Evolutionary conservation across 1,140 invertebrate genomes (phyloP), one percentile per base, ranked within the genome.

Genomic region (Oncopodura yosiiana): DNA sequence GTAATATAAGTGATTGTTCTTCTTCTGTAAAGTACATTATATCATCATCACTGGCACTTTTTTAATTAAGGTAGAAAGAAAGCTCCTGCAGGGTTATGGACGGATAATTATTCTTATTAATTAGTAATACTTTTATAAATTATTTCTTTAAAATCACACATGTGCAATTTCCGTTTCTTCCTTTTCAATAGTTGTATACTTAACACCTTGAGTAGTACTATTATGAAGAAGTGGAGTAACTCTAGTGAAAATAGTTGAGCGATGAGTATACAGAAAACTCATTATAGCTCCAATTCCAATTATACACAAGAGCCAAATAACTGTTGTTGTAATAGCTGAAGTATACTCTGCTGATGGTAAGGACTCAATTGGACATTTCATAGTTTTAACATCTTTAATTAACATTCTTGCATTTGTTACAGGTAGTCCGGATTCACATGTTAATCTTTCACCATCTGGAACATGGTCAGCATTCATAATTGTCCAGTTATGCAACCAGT

Each of bases 111-210:
- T n/a, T 8, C 32, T 34, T 34, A 34, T 34, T 34, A 34, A 34
- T 34, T 34, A n/a, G 32, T n/a, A 34, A 8, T 34, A 9, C 8
- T 49, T n/a, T 49, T 23, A 32, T 27, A 42, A 16, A 26, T 23
- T 4, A 9, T 39, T 4, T 42, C 5, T 26, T 29, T 12, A 8
- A 26, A 3, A 19, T 41, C 51, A 63, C 9, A 63, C 61, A 55
- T 60, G 61, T 9, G 61, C 58, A 23, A 63, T 53, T 52, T 63
- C 61, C 11, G 51, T 74, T 41, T 70, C 67, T 16, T 67, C 68
- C 21, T 71, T 74, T 16, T 73, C 73, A 65, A 85, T 84, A 18
- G 80, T 81, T 3, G 81, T 84, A 60, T 85, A 85, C 54, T 83
- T 79, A 18, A 84, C 81, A 66, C 82, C 81, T 67, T 80, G 77